Base-by-base conservation (phyloP, 2,888 invertebrate species). In the Chrysolina oricalcia region DNA sequence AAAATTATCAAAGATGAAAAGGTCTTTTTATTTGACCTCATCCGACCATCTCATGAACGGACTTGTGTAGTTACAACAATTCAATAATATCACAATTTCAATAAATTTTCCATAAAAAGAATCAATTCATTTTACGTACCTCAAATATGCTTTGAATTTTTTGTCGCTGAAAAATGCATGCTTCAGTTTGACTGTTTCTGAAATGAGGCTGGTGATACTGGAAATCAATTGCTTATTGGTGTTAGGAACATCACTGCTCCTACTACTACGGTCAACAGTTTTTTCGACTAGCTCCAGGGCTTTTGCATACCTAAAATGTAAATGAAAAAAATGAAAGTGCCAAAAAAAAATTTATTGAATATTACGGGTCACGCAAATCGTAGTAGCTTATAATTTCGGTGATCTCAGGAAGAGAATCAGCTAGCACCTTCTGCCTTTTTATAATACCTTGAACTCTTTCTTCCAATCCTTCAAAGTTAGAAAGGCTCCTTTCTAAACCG, bases 201-300 rank as follows among this genome's bases (percentile, higher is more conserved):
- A 92, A 46, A 92, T 88, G 63, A 91, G 85, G 84, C 91, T 91
- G 23, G 90, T 90, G 82, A 93, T 92, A 56, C 90, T 90, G 72
- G 87, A 87, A 78, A 90, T 90, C 80, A 90, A 90, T 53, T 87
- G 88, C 59, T 90, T 89, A 80, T 87, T 87, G 27, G 87, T 23
- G 53, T 15, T 56, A 21, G 27, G 10, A 15, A 50, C 15, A 68
- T 68, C 19, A 53, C 67, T 87, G 82, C 89, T 89, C 72, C 88
- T 88, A 65, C 89, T 89, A 86, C 87, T 89, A 72, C 89, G 43
- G 2, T 53, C 65, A 40, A 50, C 88, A 81, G 86, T 88, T 81
- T 75, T 73, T 43, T 74, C 72, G 3, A 76, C 56, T 11, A 81
- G 68, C 35, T 48, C 76, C 40, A 73, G 65, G n/a, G 78, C 78